Base-by-base conservation (phyloP, 1,140 invertebrate species). In the Papilio xuthus region DNA sequence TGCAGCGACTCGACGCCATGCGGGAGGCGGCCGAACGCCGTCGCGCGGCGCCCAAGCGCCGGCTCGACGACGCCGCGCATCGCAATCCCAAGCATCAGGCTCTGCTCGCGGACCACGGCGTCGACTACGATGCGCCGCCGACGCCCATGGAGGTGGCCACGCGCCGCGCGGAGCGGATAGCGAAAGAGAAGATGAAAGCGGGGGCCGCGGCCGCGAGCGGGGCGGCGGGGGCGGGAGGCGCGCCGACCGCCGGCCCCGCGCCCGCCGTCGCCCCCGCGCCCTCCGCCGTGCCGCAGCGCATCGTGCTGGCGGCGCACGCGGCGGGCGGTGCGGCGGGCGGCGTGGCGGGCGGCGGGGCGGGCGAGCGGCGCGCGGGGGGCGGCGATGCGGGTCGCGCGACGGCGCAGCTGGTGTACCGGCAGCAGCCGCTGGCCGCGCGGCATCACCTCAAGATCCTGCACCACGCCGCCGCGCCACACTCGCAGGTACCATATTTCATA, bases 71-170 rank as follows among this genome's bases (percentile, higher is more conserved):
- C 75, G 96, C 96, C 88, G 95, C 96, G 18, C 93, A 96, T 76
- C 98, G 97, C 87, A 98, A 98, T 94, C 96, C 96, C 7, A 98
- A 98, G 86, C 97, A 98, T 88, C 96, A 97, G 6, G 96, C 96
- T 32, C 95, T 98, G 50, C 91, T 99, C 80, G 95, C 96, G 41
- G 98, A 99, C 70, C 96, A 96, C 89, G 97, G 97, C 8, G 97
- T 99, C 70, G 96, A 96, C 85, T 98, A 98, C 85, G 98, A 99
- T 82, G 95, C 95, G 80, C 98, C 98, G 0, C 92, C 98, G 23
- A 95, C 96, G 78, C 98, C 98, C 0, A 96, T 97, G 83, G 97
- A 98, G 83, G 97, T 99, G 44, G 98, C 98, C 3, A 95, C 96
- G 9, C 96, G 96, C 73, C 95, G 98, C 83, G 97, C 97, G 3